phyloP scores from a whole-genome alignment of 2,113 vertebrate species.

The Caranx melampygus region DNA sequence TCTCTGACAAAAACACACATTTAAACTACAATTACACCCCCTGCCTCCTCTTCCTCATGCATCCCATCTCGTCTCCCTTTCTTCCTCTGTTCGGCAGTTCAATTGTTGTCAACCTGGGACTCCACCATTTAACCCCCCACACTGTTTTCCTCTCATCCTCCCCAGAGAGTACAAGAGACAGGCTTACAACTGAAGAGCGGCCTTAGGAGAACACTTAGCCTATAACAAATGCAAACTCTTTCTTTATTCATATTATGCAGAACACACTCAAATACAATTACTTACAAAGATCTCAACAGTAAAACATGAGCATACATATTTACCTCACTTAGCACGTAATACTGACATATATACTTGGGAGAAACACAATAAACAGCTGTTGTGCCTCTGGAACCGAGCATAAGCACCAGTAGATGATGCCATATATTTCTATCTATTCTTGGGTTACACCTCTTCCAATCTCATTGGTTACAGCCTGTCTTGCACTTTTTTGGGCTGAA shows the following conservation, averaged over 20 bases:
- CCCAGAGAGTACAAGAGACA: conserved; percentile 35
- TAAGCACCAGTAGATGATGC: conserved; percentile 25
- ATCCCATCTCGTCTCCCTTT: conserved; percentile 61
- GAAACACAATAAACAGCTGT: conserved; percentile 6
- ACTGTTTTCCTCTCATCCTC: conserved; percentile 21
- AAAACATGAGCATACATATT: conserved; percentile 3
- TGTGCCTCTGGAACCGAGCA: conserved; percentile 1
- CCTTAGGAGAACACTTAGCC: conserved; percentile 18
- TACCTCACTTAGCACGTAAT: neutral
- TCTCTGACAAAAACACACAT: conserved; percentile 82
- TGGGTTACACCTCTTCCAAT: conserved; percentile 26
- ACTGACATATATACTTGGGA: conserved; percentile 5
- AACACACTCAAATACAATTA: conserved; percentile 6
- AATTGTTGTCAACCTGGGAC: conserved; percentile 39
- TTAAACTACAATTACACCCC: conserved; percentile 83
- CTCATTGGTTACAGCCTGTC: conserved; percentile 32
- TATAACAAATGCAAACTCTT: conserved; percentile 23
- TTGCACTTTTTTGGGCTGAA: conserved; percentile 26
- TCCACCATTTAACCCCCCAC: conserved; percentile 41
- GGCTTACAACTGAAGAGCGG: conserved; percentile 24
- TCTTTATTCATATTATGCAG: neutral
- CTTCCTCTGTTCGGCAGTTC: conserved; percentile 69
- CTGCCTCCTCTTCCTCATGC: conserved; percentile 69
- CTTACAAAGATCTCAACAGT: conserved; percentile 7
- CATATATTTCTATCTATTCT: conserved; percentile 37